Conservation (phyloP, 2,888 invertebrate species). For the Cylindroiulus punctatus region DNA sequence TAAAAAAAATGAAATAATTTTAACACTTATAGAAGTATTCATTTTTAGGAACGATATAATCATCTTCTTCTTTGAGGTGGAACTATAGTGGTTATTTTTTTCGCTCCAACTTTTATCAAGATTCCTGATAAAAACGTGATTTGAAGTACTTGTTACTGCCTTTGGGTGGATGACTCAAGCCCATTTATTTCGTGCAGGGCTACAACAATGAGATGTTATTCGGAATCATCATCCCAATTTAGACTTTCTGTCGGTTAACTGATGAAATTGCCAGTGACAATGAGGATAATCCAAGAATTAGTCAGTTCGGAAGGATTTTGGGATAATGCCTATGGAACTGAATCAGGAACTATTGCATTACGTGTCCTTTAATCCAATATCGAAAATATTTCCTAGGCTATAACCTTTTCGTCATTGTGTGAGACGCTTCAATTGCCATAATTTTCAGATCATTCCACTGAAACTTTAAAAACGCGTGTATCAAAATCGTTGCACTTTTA, state of each 20-base stretch:
- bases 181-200: background rate
- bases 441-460: background rate
- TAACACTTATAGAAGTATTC: constrained; percentile 15
- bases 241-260: constrained; percentile 7
- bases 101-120: constrained; percentile 12
- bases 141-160: constrained; percentile 11
- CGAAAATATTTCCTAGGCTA: background rate
- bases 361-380: background rate
- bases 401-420: background rate
- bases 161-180: constrained; percentile 19
- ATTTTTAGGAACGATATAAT: constrained; percentile 15
- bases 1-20: constrained; percentile 26
- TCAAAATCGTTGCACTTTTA: constrained; percentile 20
- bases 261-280: constrained; percentile 26
- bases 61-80: constrained; percentile 24
- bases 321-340: background rate
- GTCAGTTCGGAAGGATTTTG: background rate
- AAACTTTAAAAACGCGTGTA: background rate
- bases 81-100: background rate
- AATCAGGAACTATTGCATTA: background rate
- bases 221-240: constrained; percentile 11
- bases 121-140: constrained; percentile 6
- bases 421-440: background rate
- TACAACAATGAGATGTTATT: constrained; percentile 24
- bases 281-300: constrained; percentile 32